Base-by-base conservation (phyloP, 2,888 invertebrate genomes). In the Eristalis intricaria region DNA sequence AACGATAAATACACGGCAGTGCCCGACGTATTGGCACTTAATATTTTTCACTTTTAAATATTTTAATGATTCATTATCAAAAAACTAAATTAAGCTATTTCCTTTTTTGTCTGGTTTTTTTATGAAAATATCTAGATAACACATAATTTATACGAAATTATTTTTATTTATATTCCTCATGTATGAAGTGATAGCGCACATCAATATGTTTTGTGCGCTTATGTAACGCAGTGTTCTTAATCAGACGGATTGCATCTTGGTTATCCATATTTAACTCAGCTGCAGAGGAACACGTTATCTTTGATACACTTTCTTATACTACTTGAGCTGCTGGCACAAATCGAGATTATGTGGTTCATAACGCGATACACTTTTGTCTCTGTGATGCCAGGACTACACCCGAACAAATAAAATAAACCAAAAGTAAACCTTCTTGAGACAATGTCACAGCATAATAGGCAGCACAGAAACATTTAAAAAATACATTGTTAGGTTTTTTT, bases 191-290 rank as follows among this genome's bases (percentile, higher is more conserved):
- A 29, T 65, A 69, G 10, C 56, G 61, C 7, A 77, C 77, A 40
- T 77, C 77, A n/a, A 84, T 90, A 60, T 90, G 90, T 68, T 90
- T 90, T 1, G 89, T 89, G 23, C 90, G 66, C 23, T 69, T 78
- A 63, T 90, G 90, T 77, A 88, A 89, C 64, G 89, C 89, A 8
- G 89, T 89, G 75, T 90, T 90, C 32, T 88, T 82, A 2, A 90
- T 84, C 23, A 90, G 70, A 69, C 78, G 73, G 32, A 89, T 88
- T 4, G 90, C 90, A 40, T 89, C 86, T 73, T 89, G 81, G 68
- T 89, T 90, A 68, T 90, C 89, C 61, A 90, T 15, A 74, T 70
- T 19, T 89, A 89, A 10, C 35, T 38, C 35, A 43, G 22, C 40
- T 26, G 43, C 8, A 38, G 11, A 38, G 35, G 35, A 38, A 38